Conservation (phyloP, 2,797 vertebrate species). For the Masticophis lateralis region DNA sequence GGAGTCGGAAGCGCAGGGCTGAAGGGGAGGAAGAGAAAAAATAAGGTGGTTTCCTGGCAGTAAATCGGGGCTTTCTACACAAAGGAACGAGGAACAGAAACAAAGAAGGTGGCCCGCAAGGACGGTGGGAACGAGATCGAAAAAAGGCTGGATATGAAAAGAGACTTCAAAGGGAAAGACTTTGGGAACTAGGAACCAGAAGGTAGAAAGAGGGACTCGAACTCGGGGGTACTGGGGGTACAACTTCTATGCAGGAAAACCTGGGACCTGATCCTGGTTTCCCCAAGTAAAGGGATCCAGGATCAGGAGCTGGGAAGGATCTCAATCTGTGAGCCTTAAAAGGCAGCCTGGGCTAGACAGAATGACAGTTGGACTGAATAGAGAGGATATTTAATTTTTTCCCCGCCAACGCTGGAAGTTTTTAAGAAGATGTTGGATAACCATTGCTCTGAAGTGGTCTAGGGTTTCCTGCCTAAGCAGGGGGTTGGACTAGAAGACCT, state of each 20-base stretch:
- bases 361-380: background rate
- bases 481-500: too few relatives aligned
- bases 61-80: fast-evolving
- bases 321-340: background rate
- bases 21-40: background rate
- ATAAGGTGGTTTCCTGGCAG: background rate
- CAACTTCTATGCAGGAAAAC: background rate
- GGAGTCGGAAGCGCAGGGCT: slow-evolving; percentile 81
- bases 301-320: background rate
- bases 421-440: too few relatives aligned
- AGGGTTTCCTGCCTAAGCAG: too few relatives aligned
- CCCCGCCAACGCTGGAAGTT: too few relatives aligned
- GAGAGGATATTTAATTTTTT: background rate
- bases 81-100: too few relatives aligned
- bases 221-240: background rate
- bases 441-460: too few relatives aligned
- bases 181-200: background rate
- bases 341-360: background rate
- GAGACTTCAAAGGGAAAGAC: background rate
- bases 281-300: background rate
- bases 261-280: background rate
- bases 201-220: background rate
- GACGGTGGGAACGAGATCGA: background rate
- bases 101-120: background rate
- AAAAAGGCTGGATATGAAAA: background rate